Base-by-base conservation (phyloP, 37 sponge, comb jelly and placozoan species). In the Beroe forskalii region DNA sequence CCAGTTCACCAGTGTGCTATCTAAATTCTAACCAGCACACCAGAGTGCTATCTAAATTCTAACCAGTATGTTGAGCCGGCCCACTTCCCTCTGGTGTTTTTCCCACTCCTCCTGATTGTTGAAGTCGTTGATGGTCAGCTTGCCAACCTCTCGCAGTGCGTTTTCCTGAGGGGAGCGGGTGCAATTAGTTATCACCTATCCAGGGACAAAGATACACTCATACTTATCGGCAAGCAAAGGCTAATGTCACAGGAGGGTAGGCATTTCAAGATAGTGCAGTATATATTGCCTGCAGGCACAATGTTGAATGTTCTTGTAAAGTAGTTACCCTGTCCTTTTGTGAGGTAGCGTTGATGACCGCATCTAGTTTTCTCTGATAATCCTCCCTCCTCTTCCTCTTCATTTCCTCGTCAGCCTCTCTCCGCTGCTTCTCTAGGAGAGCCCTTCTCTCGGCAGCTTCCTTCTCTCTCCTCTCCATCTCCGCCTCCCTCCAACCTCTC, bases 311-410 rank as follows among this genome's bases (percentile, higher is more conserved):
- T n/a, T n/a, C n/a, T n/a, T n/a, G n/a, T n/a, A n/a, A n/a, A n/a
- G n/a, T n/a, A n/a, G n/a, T 37, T 72, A 72, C 75, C 75, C 75
- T 72, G 20, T 72, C 75, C 14, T 33, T 38, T 30, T 72, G 75
- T 35, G 2, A 22, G 39, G 75, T 38, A 6, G 75, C 75, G 36
- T 72, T 33, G 39, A 72, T 72, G 9, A 72, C 75, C 28, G 75
- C 75, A 35, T 35, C 75, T 35, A 72, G 75, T 72, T 72, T 72
- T 39, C 75, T 72, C 14, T 72, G 20, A 32, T 72, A 72, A 30
- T 72, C 75, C 20, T 72, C 75, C 39, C 40, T 17, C 30, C 75
- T 17, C 75, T 33, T 3, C 30, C 40, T 72, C 39, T 37, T 33
- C 38, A 39, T 39, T 2, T 37, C 9, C 39, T 72, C 75, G 22